These are phyloP conservation scores for Piprites chloris DNA, from an alignment of 2,113 vertebrate genomes.

Conservation along the genomic window DNA sequence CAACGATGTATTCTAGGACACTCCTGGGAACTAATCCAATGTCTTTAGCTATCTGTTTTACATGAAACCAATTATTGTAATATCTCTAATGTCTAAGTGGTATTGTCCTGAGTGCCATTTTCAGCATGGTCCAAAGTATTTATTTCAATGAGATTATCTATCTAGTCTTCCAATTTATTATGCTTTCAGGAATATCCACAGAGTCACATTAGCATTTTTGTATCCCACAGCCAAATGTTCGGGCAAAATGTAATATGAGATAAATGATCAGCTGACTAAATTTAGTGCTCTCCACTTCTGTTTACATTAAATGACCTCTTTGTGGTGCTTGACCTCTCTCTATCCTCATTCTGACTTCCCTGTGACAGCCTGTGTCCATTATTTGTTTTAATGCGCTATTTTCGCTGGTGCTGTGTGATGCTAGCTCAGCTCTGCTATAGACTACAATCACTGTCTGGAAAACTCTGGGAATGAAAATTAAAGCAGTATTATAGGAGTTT, in stretches of 20 bases:
- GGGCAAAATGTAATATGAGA: conserved; percentile 1
- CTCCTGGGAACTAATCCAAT: conserved; percentile 36
- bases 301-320: conserved; percentile 22
- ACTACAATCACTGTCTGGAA: not conserved
- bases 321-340: not conserved
- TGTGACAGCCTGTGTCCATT: not conserved
- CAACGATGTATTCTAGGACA: not conserved
- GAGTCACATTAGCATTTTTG: conserved; percentile 33
- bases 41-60: conserved; percentile 45
- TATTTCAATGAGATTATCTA: conserved; percentile 11
- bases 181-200: conserved; percentile 21
- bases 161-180: conserved; percentile 33
- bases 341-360: not conserved
- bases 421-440: not conserved
- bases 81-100: conserved; percentile 22
- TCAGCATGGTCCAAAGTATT: not conserved
- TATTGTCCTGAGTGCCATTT: conserved; percentile 10
- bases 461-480: not conserved
- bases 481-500: not conserved
- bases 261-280: conserved; percentile 34
- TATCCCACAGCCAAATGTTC: not conserved
- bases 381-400: not conserved
- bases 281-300: not conserved
- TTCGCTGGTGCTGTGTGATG: not conserved
- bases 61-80: conserved; percentile 40